A percentile compares a stretch with the other conserved stretches of the same genome.
These are phyloP conservation scores for Remorina albescens DNA, from an alignment of 2,797 vertebrate genomes.

Conservation along the genomic window DNA sequence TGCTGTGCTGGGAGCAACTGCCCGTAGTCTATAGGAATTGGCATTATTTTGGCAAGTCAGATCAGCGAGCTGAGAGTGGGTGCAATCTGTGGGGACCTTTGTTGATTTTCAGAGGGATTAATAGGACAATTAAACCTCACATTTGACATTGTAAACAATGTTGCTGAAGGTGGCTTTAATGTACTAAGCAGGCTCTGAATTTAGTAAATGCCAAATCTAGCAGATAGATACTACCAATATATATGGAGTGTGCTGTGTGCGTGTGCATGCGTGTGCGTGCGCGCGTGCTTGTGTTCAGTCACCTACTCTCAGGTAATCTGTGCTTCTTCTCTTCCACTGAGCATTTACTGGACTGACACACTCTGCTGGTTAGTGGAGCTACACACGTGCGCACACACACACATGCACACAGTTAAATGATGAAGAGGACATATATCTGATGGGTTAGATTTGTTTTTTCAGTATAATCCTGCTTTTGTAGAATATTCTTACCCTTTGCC, in stretches of 20 bases:
- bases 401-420: conserved; percentile 26
- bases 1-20: not conserved
- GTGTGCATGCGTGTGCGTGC: conserved; percentile 1
- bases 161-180: not conserved
- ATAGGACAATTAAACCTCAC: not conserved
- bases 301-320: conserved; percentile 66
- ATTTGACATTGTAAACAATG: not conserved
- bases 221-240: conserved; percentile 6
- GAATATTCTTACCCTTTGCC: conserved; percentile 38
- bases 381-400: conserved; percentile 16
- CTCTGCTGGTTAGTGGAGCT: conserved; percentile 42
- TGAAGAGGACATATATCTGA: conserved; percentile 45
- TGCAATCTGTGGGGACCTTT: not conserved
- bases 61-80: not conserved
- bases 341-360: conserved; percentile 48
- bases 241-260: conserved; percentile 9
- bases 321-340: conserved; percentile 67
- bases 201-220: conserved; percentile 7
- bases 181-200: not conserved
- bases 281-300: conserved; percentile 48
- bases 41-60: conserved; percentile 12
- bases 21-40: not conserved
- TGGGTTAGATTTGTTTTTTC: conserved; percentile 49
- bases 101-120: not conserved
- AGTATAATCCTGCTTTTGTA: conserved; percentile 56